phyloP scores from a whole-genome alignment of 2,113 vertebrate genomes.

The Columba janthina region DNA sequence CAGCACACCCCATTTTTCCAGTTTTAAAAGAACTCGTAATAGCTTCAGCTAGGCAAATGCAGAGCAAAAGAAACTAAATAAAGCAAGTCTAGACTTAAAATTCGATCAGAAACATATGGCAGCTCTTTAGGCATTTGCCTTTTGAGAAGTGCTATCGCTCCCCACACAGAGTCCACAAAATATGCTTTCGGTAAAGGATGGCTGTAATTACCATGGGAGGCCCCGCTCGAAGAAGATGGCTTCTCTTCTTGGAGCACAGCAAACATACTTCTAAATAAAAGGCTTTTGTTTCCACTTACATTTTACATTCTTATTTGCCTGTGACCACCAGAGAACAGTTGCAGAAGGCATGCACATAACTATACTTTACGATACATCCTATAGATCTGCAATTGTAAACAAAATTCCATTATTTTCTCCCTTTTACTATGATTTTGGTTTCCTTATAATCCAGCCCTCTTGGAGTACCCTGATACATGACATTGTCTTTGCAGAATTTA shows the following conservation, averaged over 20 bases:
- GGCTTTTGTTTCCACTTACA: slow-evolving; percentile 14
- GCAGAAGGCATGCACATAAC: neutral
- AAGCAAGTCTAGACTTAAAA: slow-evolving; percentile 77
- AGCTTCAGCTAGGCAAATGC: slow-evolving; percentile 62
- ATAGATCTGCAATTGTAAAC: slow-evolving; percentile 18
- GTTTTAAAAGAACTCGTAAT: slow-evolving; percentile 63
- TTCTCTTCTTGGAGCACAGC: neutral
- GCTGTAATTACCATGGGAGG: slow-evolving; percentile 36
- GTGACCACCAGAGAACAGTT: slow-evolving; percentile 14
- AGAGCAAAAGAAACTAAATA: slow-evolving; percentile 74
- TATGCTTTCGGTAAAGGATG: slow-evolving; percentile 38
- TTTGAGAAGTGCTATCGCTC: slow-evolving; percentile 58
- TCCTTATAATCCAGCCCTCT: neutral
- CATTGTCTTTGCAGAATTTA: neutral
- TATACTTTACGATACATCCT: neutral
- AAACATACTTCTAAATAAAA: neutral
- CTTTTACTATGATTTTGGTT: neutral
- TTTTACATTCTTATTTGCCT: slow-evolving; percentile 1
- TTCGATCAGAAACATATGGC: slow-evolving; percentile 78
- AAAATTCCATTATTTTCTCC: slow-evolving; percentile 20
- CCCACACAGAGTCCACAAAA: slow-evolving; percentile 51
- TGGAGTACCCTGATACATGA: rapidly evolving
- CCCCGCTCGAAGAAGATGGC: neutral
- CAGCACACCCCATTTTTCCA: slow-evolving; percentile 5
- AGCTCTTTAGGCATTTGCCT: slow-evolving; percentile 57